Base-by-base conservation (phyloP, 2,797 vertebrate genomes). In the Mus minutoides region DNA sequence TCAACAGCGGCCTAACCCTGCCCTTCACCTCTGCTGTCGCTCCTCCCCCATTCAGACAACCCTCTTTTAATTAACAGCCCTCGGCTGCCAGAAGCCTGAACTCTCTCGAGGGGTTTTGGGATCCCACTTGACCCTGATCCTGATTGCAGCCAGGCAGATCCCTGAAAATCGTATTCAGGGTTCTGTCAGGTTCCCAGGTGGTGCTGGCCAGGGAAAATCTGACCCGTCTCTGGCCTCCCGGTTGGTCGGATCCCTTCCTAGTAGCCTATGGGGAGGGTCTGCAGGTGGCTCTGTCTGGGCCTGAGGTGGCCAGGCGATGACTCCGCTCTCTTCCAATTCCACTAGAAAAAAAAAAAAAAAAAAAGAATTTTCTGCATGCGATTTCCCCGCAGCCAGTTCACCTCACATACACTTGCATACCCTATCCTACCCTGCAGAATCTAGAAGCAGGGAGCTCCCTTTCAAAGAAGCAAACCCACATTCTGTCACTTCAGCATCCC, bases 321-420 rank as follows among this genome's bases (percentile, higher is more conserved):
- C 73, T 49, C 43, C 29, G 58, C 76, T 78, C 49, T 88, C 56
- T 85, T 93, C 92, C 76, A 88, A 19, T 52, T 80, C 64, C 43
- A 40, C n/a, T 19, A 2, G 34, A 10, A 49, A 49, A 49, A 49
- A 49, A 49, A 49, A 49, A 49, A 29, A 37, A 85, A 92, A 85
- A 92, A 92, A 90, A 88, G 92, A 91, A 77, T 95, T 94, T 94
- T 56, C 88, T 94, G 93, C 91, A 85, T 43, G 96, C 54, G 58
- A 54, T 71, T 60, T 75, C 60, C 75, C 79, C 37, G 16, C 24
- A 4, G 13, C 12, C 69, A 46, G 58, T 46, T 40, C 49, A 7
- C 49, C 73, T 26, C 77, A 40, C 73, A 84, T 79, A 49, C 79
- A 49, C 31, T 49, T 6, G n/a, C 85, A 43, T 71, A 87, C 67